phyloP scores from a whole-genome alignment of 2,113 vertebrate species.

The Dicerorhinus sumatrensis region DNA sequence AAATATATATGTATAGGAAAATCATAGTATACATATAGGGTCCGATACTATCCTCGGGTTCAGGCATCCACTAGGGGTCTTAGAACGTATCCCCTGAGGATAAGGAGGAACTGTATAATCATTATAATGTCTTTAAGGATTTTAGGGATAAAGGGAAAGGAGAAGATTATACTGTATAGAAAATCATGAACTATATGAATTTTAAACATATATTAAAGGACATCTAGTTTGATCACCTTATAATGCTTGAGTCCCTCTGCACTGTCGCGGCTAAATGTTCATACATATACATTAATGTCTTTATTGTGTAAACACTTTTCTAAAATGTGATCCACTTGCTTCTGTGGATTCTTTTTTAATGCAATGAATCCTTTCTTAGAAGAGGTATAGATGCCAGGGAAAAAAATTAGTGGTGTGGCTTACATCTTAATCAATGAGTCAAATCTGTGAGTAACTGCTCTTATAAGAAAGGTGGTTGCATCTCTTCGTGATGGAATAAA shows the following conservation, averaged over 20 bases:
- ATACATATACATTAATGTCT: background rate
- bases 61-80: no score
- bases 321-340: background rate
- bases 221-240: background rate
- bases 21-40: no score
- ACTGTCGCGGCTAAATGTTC: background rate
- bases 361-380: conserved; percentile 32
- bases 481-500: no score
- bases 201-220: background rate
- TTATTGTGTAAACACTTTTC: background rate
- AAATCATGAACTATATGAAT: background rate
- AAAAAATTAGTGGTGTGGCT: conserved; percentile 5
- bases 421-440: background rate
- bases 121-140: background rate
- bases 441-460: background rate
- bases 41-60: no score
- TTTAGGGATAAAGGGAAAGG: background rate
- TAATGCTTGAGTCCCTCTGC: background rate
- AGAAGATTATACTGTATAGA: background rate
- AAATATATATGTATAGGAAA: no score
- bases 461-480: background rate
- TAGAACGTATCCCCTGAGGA: no score
- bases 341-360: background rate
- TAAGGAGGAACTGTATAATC: background rate
- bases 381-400: background rate